Conservation (phyloP, 1,140 invertebrate genomes). For the Micrasema longulum region DNA sequence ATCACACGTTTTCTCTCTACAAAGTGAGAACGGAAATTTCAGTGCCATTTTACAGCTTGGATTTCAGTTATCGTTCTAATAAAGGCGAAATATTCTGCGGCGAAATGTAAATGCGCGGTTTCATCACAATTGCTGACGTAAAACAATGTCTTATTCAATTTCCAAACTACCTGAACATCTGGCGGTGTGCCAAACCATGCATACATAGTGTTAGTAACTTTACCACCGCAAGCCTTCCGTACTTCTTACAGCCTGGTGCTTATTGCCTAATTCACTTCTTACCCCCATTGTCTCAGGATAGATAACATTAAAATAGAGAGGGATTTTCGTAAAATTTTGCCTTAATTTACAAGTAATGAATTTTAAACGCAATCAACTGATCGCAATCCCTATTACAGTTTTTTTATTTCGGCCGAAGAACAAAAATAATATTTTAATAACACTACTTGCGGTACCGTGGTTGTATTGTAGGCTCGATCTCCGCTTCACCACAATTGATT, state of each 20-base stretch:
- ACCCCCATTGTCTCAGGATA: conserved; percentile 1
- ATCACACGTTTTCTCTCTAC: too few relatives aligned
- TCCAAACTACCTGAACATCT: conserved; percentile 11
- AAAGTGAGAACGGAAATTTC: background rate
- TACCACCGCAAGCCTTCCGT: background rate
- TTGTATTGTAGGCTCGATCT: too few relatives aligned
- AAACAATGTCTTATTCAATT: conserved; percentile 3
- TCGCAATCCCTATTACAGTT: too few relatives aligned
- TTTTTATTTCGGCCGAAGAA: too few relatives aligned
- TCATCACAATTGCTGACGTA: background rate
- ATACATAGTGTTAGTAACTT: background rate
- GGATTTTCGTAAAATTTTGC: too few relatives aligned
- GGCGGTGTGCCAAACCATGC: background rate
- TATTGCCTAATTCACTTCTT: background rate
- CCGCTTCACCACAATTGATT: too few relatives aligned
- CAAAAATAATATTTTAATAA: too few relatives aligned
- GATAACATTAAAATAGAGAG: too few relatives aligned
- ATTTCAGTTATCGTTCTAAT: background rate
- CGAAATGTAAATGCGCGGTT: background rate
- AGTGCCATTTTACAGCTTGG: background rate
- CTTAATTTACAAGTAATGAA: too few relatives aligned
- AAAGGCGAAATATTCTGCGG: background rate
- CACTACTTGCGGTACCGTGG: too few relatives aligned
- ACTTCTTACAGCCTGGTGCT: too few relatives aligned
- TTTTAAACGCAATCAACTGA: too few relatives aligned